phyloP scores from a whole-genome alignment of 2,797 vertebrate species.

The Sebastolobus alascanus region DNA sequence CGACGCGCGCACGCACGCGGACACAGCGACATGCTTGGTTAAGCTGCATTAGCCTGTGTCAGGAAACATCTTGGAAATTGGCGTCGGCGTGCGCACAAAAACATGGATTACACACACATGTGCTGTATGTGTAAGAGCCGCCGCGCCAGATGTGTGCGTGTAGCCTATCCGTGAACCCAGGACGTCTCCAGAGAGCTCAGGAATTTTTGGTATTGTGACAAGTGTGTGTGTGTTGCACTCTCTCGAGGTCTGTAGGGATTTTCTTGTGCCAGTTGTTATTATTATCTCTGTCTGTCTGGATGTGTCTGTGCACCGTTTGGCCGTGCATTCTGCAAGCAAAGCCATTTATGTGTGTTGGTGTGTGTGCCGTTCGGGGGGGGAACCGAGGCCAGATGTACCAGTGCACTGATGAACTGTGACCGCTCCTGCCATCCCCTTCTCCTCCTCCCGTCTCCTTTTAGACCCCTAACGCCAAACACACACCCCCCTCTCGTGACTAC shows the following conservation, averaged over 20 bases:
- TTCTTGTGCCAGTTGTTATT: constrained; percentile 71
- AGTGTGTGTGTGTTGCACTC: constrained; percentile 20
- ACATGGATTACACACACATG: constrained; percentile 37
- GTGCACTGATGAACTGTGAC: constrained; percentile 84
- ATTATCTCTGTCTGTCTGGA: constrained; percentile 59
- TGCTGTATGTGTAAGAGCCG: constrained; percentile 1
- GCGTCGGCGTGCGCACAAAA: constrained; percentile 51
- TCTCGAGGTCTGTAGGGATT: constrained; percentile 59
- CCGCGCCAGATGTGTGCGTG: constrained; percentile 10
- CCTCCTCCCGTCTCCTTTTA: constrained; percentile 42
- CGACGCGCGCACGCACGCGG: not conserved
- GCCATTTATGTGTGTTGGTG: constrained; percentile 51
- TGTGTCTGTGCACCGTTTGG: constrained; percentile 46
- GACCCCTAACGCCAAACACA: constrained; percentile 36
- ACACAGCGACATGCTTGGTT: constrained; percentile 57
- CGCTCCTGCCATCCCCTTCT: constrained; percentile 65
- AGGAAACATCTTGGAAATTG: constrained; percentile 69
- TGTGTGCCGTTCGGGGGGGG: constrained; percentile 41
- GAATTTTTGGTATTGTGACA: constrained; percentile 17
- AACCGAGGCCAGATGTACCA: constrained; percentile 79
- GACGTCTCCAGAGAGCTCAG: constrained; percentile 13
- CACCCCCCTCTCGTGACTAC: constrained; percentile 26
- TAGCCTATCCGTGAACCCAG: constrained; percentile 8
- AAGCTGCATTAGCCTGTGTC: constrained; percentile 69
- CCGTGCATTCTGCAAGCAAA: constrained; percentile 54